Conservation (phyloP, 1,140 invertebrate species). For the Aphidius gifuensis region DNA sequence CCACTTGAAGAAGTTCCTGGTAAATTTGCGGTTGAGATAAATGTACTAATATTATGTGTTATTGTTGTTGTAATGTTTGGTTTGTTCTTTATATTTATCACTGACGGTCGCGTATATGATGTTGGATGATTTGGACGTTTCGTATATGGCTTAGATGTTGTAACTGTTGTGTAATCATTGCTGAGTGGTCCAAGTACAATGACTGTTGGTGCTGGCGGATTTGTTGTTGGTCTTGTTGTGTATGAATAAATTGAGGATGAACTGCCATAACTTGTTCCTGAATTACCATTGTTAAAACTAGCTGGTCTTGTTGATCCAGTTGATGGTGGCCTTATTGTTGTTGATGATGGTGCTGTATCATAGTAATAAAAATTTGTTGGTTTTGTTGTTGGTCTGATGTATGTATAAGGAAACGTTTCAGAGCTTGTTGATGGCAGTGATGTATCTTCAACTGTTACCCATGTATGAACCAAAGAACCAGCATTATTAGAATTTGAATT, state of each 20-base stretch:
- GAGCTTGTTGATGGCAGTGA: conserved; percentile 35
- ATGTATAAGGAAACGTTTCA: conserved; percentile 41
- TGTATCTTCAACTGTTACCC: conserved; percentile 54
- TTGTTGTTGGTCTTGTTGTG: conserved; percentile 44
- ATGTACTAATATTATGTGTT: conserved; percentile 52
- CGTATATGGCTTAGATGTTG: conserved; percentile 42
- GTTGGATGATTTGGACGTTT: conserved; percentile 28
- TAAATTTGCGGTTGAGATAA: conserved; percentile 39
- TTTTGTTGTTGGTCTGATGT: conserved; percentile 38
- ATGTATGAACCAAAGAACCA: conserved; percentile 52
- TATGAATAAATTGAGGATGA: conserved; percentile 34
- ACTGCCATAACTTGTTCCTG: conserved; percentile 21
- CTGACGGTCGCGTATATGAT: conserved; percentile 36
- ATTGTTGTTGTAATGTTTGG: conserved; percentile 46
- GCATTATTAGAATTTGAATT: background rate
- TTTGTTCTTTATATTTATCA: conserved; percentile 33
- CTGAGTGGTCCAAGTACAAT: conserved; percentile 64
- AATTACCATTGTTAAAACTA: conserved; percentile 16
- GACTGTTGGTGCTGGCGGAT: conserved; percentile 66
- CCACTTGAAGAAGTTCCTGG: conserved; percentile 35
- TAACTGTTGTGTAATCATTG: conserved; percentile 51
- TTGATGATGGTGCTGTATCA: conserved; percentile 36
- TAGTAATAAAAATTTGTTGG: conserved; percentile 48
- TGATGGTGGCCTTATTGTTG: conserved; percentile 20
- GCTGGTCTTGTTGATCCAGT: conserved; percentile 15